Base-by-base conservation (phyloP, 2,888 invertebrate genomes). In the Trissolcus japonicus region DNA sequence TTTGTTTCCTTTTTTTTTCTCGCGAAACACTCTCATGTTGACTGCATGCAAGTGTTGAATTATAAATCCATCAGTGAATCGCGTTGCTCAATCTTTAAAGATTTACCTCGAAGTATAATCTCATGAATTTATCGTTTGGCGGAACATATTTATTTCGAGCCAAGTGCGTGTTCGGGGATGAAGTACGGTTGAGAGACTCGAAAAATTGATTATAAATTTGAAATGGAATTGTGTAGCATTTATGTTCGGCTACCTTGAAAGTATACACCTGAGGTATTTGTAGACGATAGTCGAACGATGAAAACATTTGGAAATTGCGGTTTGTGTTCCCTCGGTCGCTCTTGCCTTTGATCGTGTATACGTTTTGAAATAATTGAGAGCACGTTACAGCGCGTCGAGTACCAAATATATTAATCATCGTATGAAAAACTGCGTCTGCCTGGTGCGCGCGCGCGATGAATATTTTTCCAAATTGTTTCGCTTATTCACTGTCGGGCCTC, bases 121-220 rank as follows among this genome's bases (percentile, higher is more conserved):
- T 71, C 25, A 55, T 25, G 55, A 69, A 69, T 69, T 69, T 69
- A 69, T 69, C 61, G 69, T 48, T 71, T 54, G 48, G 25, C 21
- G 21, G 43, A 74, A 75, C 43, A 56, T 63, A 65, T 75, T 71
- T 72, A 78, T 75, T 78, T 67, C 62, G 62, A 46, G 17, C 59
- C 61, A 66, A 66, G 66, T 61, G 67, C 71, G 61, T 57, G 67
- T 54, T 63, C 51, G 48, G 57, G 51, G 56, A 67, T 72, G 51
- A 75, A 68, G 59, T 67, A 72, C 71, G 71, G 60, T 66, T 50
- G 75, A 75, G 53, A 67, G 66, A 66, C 17, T 69, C 74, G 68
- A 78, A 78, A 75, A 65, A 75, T 72, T 75, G 75, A 78, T 78
- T 78, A 78, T 75, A 75, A 78, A 75, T 78, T 75, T 78, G 67